phyloP scores from a whole-genome alignment of 2,888 invertebrate genomes.

The Acleris emargana region DNA sequence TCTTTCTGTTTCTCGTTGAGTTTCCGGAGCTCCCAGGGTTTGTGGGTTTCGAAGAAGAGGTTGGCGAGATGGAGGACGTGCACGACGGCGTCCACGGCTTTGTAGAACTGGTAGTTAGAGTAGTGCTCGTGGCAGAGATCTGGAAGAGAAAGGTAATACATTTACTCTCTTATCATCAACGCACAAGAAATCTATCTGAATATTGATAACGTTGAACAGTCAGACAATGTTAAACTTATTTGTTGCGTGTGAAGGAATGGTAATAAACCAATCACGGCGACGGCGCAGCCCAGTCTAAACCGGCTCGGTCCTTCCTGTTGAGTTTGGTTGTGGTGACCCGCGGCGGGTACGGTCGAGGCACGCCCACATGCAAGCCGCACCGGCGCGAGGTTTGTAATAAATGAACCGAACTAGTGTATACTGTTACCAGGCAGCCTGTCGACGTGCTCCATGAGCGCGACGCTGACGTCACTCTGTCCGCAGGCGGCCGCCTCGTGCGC shows the following conservation, averaged over 20 bases:
- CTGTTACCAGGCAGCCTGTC: slow-evolving; percentile 81
- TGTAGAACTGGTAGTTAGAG: slow-evolving; percentile 90
- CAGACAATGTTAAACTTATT: too few species aligned
- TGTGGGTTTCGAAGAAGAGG: slow-evolving; percentile 91
- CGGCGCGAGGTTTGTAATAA: too few species aligned
- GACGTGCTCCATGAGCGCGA: slow-evolving; percentile 82
- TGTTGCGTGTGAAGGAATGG: too few species aligned
- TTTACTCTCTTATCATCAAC: too few species aligned
- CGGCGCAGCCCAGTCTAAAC: too few species aligned
- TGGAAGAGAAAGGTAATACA: slow-evolving; percentile 50
- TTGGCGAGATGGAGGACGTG: slow-evolving; percentile 90
- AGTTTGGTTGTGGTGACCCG: too few species aligned
- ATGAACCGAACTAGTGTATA: background rate
- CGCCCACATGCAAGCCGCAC: too few species aligned
- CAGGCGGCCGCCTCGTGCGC: slow-evolving; percentile 57
- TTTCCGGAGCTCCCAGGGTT: slow-evolving; percentile 95
- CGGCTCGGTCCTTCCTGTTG: too few species aligned
- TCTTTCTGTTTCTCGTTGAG: slow-evolving; percentile 79
- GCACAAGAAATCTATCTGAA: too few species aligned
- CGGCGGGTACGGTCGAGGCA: too few species aligned
- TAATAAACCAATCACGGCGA: too few species aligned
- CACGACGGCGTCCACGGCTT: slow-evolving; percentile 91
- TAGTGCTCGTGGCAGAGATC: slow-evolving; percentile 88
- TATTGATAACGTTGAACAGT: too few species aligned
- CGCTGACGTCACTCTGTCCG: slow-evolving; percentile 71